Percentiles rank a stretch among this genome's conserved stretches.
These are phyloP conservation scores for Australoheros scitulus DNA, from an alignment of 2,113 vertebrate species.

Conservation along the genomic window DNA sequence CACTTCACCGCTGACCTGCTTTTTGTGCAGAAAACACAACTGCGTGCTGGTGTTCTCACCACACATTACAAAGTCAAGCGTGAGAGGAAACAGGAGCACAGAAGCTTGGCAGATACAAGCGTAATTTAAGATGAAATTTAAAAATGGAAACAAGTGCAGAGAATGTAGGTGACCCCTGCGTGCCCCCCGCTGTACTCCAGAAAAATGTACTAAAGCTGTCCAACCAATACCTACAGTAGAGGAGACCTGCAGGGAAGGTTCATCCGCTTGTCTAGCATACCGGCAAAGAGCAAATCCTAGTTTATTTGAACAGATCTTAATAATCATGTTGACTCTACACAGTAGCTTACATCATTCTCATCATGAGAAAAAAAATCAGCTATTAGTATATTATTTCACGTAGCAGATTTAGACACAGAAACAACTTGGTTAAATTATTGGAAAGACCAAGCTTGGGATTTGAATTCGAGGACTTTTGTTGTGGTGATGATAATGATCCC, in stretches of 20 bases:
- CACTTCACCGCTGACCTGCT: neutral
- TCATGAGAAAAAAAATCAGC: too few relatives aligned
- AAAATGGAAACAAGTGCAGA: conserved; percentile 19
- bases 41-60: neutral
- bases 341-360: too few relatives aligned
- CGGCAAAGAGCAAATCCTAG: fast-evolving
- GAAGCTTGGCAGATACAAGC: neutral
- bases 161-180: conserved; percentile 16
- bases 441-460: neutral
- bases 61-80: neutral
- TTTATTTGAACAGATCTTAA: neutral
- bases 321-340: fast-evolving
- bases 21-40: neutral
- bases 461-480: neutral
- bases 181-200: neutral
- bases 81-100: neutral
- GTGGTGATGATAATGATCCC: neutral
- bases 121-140: conserved; percentile 32
- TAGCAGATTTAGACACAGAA: neutral
- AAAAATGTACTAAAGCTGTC: neutral
- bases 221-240: neutral
- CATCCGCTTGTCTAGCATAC: fast-evolving
- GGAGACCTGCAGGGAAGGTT: neutral
- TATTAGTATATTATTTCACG: too few relatives aligned
- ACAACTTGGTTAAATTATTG: neutral